phyloP scores from a whole-genome alignment of 2,888 invertebrate species.

The Drosophila dives region DNA sequence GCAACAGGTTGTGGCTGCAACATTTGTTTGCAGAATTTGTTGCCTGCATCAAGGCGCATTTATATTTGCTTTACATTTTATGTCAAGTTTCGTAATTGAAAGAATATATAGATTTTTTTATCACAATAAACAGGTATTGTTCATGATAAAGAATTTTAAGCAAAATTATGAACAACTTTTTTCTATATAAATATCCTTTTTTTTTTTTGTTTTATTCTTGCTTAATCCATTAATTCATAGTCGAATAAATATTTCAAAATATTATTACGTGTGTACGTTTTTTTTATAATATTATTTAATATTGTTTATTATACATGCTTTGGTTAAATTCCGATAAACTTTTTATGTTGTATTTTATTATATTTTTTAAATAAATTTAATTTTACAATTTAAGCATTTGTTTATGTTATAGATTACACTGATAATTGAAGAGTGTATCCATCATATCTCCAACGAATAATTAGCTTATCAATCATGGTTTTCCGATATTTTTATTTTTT shows the following conservation, averaged over 20 bases:
- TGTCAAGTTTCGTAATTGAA: neutral
- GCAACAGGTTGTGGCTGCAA: slow-evolving; percentile 68
- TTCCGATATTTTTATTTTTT: slow-evolving; percentile 22
- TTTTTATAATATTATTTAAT: neutral
- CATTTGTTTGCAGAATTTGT: slow-evolving; percentile 15
- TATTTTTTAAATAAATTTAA: neutral
- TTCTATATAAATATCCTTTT: neutral
- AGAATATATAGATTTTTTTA: neutral
- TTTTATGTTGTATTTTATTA: neutral
- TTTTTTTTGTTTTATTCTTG: neutral
- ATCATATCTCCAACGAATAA: neutral
- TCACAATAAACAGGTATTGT: neutral
- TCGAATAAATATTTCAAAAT: neutral
- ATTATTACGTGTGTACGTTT: neutral
- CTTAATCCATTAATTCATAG: neutral
- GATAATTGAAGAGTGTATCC: neutral
- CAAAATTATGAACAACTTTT: no score
- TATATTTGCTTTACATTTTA: neutral
- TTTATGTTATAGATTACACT: neutral
- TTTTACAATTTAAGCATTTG: neutral
- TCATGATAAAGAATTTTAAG: neutral
- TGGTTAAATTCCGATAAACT: neutral
- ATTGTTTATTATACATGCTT: neutral
- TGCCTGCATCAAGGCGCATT: slow-evolving; percentile 27
- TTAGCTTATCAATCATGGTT: slow-evolving; percentile 33